A percentile compares a stretch with the other conserved stretches of the same genome.
phyloP scores from a whole-genome alignment of 2,113 vertebrate species.

The Geococcyx californianus region DNA sequence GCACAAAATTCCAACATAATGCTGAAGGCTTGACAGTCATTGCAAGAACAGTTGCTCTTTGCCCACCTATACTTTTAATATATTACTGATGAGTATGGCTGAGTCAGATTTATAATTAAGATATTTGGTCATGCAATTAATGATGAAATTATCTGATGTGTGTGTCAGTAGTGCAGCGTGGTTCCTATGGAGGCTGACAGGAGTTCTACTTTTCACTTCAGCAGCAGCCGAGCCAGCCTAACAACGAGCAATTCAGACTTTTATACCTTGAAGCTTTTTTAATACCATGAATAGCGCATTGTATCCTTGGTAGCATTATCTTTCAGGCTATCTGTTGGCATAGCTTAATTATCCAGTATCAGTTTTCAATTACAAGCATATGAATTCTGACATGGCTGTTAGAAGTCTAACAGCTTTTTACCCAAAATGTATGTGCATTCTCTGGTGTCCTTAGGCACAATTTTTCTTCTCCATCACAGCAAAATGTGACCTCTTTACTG shows the following conservation, averaged over 20 bases:
- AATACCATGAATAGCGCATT: conserved; percentile 3
- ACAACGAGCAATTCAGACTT: not conserved
- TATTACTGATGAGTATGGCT: not conserved
- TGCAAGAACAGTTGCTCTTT: not conserved
- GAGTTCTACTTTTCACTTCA: not conserved
- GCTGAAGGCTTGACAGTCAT: not conserved
- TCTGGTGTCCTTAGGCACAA: not conserved
- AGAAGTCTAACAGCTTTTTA: conserved; percentile 28
- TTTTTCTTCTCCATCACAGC: not conserved
- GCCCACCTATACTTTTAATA: not conserved
- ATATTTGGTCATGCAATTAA: conserved; percentile 36
- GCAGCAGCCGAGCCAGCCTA: not conserved
- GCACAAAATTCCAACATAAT: not conserved
- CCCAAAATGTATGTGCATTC: not conserved
- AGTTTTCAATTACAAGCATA: conserved; percentile 15
- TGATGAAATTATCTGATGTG: not conserved
- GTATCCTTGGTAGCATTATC: conserved; percentile 40
- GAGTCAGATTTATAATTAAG: conserved; percentile 50
- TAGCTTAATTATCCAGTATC: conserved; percentile 23
- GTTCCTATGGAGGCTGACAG: not conserved
- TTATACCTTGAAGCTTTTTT: conserved; percentile 13
- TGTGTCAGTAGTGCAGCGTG: not conserved
- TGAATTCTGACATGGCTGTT: conserved; percentile 26
- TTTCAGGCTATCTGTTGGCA: conserved; percentile 40
- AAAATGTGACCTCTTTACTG: conserved; percentile 22